Percentiles rank a stretch among this genome's conserved stretches.
Evolutionary conservation across 2,888 invertebrate genomes (phyloP).

Genomic region (Agapetus fuscipes): DNA sequence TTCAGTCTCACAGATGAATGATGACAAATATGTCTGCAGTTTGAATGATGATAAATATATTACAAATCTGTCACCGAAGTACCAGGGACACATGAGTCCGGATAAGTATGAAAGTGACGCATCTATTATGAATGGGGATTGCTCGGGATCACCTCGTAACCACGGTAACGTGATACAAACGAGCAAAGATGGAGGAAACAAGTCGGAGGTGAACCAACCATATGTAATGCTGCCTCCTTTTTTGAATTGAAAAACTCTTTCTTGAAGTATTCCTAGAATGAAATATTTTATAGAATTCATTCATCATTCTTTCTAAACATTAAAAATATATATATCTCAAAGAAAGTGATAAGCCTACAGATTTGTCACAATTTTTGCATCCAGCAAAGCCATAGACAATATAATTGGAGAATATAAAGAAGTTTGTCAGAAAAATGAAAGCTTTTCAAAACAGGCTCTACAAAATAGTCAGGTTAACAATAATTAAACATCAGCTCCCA

Average conservation of each 20-base stretch:
- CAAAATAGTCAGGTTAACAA: no score
- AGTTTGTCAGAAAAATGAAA: no score
- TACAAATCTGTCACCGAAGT: conserved; percentile 49
- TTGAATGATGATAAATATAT: conserved; percentile 42
- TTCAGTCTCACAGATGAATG: conserved; percentile 34
- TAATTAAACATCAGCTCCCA: no score
- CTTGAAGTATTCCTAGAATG: conserved; percentile 42
- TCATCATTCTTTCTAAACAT: no score
- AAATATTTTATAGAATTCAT: no score
- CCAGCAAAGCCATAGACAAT: no score
- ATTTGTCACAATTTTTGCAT: no score
- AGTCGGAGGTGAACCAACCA: conserved; percentile 50
- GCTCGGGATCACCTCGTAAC: conserved; percentile 25
- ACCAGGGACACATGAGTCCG: conserved; percentile 45
- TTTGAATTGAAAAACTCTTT: conserved; percentile 60
- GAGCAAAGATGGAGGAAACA: conserved; percentile 37
- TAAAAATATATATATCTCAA: no score
- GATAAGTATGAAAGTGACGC: conserved; percentile 29
- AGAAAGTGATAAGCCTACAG: no score
- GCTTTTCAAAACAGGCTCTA: no score
- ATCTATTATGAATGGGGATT: conserved; percentile 20
- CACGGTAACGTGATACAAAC: conserved; percentile 29
- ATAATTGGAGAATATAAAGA: no score
- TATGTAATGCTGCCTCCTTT: conserved; percentile 68
- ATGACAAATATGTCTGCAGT: conserved; percentile 42